Conservation (phyloP, 2,888 invertebrate genomes). For the Margaritifera margaritifera region DNA sequence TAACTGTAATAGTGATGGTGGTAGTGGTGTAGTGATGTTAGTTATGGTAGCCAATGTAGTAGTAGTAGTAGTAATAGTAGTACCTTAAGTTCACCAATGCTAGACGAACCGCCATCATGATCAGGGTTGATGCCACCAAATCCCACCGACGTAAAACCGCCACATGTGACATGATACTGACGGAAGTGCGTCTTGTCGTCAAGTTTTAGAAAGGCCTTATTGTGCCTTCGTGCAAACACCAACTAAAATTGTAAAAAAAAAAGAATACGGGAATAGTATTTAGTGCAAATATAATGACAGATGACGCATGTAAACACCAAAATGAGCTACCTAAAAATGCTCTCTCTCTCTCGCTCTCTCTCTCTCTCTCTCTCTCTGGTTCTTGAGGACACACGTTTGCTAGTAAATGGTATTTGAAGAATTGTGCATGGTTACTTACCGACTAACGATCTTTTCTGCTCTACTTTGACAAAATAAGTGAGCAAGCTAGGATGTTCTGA, state of each 20-base stretch:
- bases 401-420: too few species aligned
- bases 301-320: background rate
- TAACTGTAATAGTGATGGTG: too few species aligned
- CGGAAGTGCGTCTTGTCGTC: constrained; percentile 43
- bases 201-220: constrained; percentile 35
- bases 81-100: constrained; percentile 32
- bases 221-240: constrained; percentile 32
- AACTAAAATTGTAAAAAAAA: constrained; percentile 26
- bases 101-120: constrained; percentile 19
- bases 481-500: too few species aligned
- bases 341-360: too few species aligned
- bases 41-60: constrained; percentile 1
- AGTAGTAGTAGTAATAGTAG: background rate
- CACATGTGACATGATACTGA: constrained; percentile 41
- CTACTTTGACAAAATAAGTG: too few species aligned
- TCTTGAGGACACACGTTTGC: too few species aligned
- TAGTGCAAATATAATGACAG: too few species aligned
- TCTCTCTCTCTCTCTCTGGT: too few species aligned
- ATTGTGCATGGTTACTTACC: too few species aligned
- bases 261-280: too few species aligned
- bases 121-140: constrained; percentile 39
- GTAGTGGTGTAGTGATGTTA: background rate
- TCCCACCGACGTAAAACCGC: constrained; percentile 40
- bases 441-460: too few species aligned
- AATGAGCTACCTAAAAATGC: too few species aligned